Evolutionary conservation across 2,113 vertebrate species (phyloP).

Genomic region (Crotalus helleri): DNA sequence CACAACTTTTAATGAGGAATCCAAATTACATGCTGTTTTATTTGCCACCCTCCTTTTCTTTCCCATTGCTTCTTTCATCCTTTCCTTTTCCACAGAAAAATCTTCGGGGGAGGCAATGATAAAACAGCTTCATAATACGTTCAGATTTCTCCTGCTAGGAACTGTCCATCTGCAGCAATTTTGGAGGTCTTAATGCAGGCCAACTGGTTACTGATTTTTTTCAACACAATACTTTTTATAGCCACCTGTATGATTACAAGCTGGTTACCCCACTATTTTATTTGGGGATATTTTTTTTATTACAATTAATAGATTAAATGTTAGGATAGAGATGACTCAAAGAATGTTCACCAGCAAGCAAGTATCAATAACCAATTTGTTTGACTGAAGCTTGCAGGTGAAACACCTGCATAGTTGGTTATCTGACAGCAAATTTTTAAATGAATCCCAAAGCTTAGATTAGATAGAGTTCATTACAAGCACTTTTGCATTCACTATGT

Average conservation of each 20-base stretch:
- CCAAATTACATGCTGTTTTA: not conserved
- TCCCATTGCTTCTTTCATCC: not conserved
- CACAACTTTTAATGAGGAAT: not conserved
- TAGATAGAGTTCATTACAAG: not conserved
- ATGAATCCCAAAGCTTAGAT: not conserved
- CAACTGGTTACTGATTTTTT: not conserved
- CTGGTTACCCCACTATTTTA: not conserved
- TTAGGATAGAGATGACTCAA: not conserved
- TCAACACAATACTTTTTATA: not conserved
- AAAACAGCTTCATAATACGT: not conserved
- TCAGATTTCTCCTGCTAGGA: not conserved
- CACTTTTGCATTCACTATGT: not conserved
- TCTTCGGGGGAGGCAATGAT: not conserved
- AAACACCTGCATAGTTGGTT: not conserved
- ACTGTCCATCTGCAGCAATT: not conserved
- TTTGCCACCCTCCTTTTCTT: not conserved
- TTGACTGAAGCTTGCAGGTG: not conserved
- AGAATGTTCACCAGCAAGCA: not conserved
- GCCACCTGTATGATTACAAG: not conserved
- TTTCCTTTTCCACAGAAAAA: not conserved
- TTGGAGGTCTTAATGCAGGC: not conserved
- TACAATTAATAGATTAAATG: not conserved
- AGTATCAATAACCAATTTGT: not conserved
- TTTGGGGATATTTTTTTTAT: not conserved
- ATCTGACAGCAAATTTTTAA: not conserved